These are phyloP conservation scores for Pseudomyrmex flavicornis DNA, from an alignment of 1,140 invertebrate genomes.

Conservation along the genomic window DNA sequence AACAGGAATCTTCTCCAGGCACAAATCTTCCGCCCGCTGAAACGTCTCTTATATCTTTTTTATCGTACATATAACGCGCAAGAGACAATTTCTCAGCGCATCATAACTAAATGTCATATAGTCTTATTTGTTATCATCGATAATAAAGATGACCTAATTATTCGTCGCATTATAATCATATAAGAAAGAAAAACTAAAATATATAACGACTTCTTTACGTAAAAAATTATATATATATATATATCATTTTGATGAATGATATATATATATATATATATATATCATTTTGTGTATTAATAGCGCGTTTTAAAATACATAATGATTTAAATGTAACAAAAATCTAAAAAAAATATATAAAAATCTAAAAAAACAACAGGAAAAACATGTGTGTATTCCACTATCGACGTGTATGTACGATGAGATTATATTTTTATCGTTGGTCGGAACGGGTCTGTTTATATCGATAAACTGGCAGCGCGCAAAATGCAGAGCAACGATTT, in stretches of 20 bases:
- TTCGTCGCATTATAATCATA: neutral
- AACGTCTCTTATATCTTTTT: neutral
- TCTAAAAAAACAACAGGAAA: too few species aligned
- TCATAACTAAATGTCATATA: neutral
- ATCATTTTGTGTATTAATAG: too few species aligned
- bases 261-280: too few species aligned
- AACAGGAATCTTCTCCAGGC: slow-evolving; percentile 22
- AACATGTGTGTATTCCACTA: too few species aligned
- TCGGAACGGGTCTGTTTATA: neutral
- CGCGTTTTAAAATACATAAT: too few species aligned
- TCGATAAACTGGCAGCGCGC: slow-evolving; percentile 19
- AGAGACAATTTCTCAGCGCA: slow-evolving; percentile 19
- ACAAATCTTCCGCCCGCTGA: slow-evolving; percentile 40
- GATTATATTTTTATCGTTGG: neutral
- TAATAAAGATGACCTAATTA: neutral
- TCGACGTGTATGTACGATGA: too few species aligned
- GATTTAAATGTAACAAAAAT: too few species aligned
- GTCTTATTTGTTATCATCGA: neutral
- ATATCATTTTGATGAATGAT: too few species aligned
- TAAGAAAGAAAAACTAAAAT: neutral
- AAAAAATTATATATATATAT: too few species aligned
- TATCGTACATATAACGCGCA: neutral
- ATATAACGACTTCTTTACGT: too few species aligned
- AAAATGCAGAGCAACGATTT: slow-evolving; percentile 21
- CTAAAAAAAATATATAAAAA: too few species aligned